Evolutionary conservation across 2,113 vertebrate genomes (phyloP).

Genomic region (Carlito syrichta): DNA sequence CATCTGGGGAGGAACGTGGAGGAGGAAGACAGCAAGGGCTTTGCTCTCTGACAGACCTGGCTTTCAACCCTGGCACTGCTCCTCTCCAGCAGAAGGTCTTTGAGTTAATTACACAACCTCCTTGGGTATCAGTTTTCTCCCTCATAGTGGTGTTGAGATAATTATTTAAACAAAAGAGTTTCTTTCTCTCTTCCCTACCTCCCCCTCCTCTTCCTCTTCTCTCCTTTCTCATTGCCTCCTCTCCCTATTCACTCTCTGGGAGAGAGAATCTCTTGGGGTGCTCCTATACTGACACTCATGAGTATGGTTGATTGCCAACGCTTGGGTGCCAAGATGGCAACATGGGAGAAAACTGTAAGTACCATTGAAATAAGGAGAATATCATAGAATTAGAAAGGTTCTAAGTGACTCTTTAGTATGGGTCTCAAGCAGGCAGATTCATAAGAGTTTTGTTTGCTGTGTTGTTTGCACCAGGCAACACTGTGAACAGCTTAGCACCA

Average conservation of each 20-base stretch:
- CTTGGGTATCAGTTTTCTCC: background rate
- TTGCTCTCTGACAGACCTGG: background rate
- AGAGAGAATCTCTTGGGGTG: background rate
- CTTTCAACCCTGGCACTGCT: background rate
- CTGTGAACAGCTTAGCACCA: background rate
- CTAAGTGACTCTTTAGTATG: background rate
- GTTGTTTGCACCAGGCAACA: background rate
- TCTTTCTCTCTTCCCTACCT: accelerated
- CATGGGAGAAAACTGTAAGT: background rate
- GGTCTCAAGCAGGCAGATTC: background rate
- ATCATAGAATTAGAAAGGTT: background rate
- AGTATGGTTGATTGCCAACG: background rate
- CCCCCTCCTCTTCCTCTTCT: accelerated
- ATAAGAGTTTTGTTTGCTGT: background rate
- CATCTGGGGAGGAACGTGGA: background rate
- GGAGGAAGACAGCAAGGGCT: background rate
- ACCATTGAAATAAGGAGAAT: background rate
- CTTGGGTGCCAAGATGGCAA: background rate
- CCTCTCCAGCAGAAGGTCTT: background rate
- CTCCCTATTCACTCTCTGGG: background rate
- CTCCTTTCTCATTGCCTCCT: background rate
- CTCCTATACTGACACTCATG: background rate
- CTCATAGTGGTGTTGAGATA: background rate
- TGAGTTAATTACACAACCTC: background rate
- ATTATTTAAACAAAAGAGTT: background rate